Percentiles rank a stretch among this genome's conserved stretches.
Evolutionary conservation across 2,888 invertebrate species (phyloP).

Genomic region (Chouioia cunea): DNA sequence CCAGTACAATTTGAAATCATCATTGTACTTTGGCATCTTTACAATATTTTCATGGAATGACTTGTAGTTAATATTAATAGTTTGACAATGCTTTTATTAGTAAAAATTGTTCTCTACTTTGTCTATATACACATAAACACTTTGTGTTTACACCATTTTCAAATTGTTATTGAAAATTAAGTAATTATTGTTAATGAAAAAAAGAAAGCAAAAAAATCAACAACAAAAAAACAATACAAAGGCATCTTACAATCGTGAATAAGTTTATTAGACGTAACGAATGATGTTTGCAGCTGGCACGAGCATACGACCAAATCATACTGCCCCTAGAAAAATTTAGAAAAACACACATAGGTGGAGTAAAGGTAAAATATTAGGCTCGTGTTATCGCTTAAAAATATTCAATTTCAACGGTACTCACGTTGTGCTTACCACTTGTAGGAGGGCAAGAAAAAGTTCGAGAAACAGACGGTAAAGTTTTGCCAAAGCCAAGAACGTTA

Average conservation of each 20-base stretch:
- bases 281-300: constrained; percentile 80
- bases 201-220: too few species aligned
- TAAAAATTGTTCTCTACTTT: constrained; percentile 31
- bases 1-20: constrained; percentile 15
- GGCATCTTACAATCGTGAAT: background rate
- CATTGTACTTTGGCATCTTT: constrained; percentile 30
- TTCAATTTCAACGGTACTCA: constrained; percentile 14
- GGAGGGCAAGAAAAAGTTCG: constrained; percentile 97
- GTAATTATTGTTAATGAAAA: background rate
- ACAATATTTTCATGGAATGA: constrained; percentile 34
- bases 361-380: constrained; percentile 76
- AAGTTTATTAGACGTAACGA: constrained; percentile 15
- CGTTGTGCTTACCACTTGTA: constrained; percentile 63
- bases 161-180: background rate
- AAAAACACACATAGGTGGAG: constrained; percentile 94
- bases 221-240: too few species aligned
- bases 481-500: constrained; percentile 97
- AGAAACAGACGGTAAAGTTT: constrained; percentile 97
- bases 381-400: background rate
- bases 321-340: constrained; percentile 93
- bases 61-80: constrained; percentile 39
- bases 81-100: constrained; percentile 40
- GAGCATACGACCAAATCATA: constrained; percentile 93
- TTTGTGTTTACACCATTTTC: constrained; percentile 16
- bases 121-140: constrained; percentile 29